Evolutionary conservation across 2,888 invertebrate species (phyloP), one percentile per base, ranked within the genome.

Genomic region (Ectemnius cavifrons): DNA sequence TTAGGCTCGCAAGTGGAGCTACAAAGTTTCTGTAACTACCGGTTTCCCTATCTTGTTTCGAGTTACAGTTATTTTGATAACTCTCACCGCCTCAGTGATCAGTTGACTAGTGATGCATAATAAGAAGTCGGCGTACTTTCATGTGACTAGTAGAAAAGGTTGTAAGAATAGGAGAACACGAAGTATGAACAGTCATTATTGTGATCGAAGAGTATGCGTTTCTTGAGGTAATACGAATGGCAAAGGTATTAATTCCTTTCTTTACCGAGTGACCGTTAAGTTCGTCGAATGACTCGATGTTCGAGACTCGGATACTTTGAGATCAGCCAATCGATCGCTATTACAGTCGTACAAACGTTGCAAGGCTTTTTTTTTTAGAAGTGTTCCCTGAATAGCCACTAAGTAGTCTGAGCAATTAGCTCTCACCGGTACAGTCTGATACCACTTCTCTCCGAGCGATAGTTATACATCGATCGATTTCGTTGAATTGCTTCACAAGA

Each of bases 361-460:
- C 37, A 37, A 37, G 37, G 37, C 4, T 37, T 37, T 37, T 11
- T 11, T 16, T 14, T 52, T 52, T 16, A 14, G 14, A 16, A 52
- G 14, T 52, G 13, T 4, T 16, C 16, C 52, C 52, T 16, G 52
- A 52, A 52, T 52, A 16, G 52, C 14, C 52, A 6, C n/a, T 52
- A 52, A 52, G 14, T 52, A 52, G 52, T 14, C 52, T 16, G n/a
- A 16, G 52, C 16, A 52, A 52, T 52, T 52, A 52, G 52, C 52
- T 52, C 16, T 52, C 47, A n/a, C 47, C 3, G 47, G 14, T 1
- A 47, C 13, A 2, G 47, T n/a, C 47, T n/a, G 47, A 47, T 14
- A 14, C 47, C 3, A 14, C 16, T 16, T 52, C 16, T 52, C 52
- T 52, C 52, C n/a, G 13, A 47, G 13, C n/a, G 47, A 14, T 11